Percentiles rank a stretch among this genome's conserved stretches.
phyloP scores from a whole-genome alignment of 2,888 invertebrate species.

The Ochropleura leucogaster region DNA sequence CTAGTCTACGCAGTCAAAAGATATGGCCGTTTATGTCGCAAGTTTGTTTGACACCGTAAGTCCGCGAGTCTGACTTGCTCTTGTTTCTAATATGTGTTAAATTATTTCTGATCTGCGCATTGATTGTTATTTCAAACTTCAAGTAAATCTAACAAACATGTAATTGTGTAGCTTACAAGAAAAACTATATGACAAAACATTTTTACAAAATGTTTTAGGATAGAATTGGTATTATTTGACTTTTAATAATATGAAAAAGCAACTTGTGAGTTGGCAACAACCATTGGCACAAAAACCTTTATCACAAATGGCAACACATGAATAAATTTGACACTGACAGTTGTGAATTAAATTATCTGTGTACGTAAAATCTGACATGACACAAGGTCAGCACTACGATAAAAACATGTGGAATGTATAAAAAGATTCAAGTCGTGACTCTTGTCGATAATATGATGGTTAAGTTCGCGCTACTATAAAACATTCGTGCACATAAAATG shows the following conservation, averaged over 20 bases:
- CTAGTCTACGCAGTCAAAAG: too few species aligned
- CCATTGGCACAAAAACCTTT: not conserved
- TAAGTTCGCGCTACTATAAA: slow-evolving; percentile 66
- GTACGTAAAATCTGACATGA: slow-evolving; percentile 43
- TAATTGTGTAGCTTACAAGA: not conserved
- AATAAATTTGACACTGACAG: slow-evolving; percentile 39
- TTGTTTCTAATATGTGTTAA: slow-evolving; percentile 3
- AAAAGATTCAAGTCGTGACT: slow-evolving; percentile 74
- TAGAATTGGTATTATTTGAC: not conserved
- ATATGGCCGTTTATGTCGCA: too few species aligned
- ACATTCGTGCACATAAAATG: slow-evolving; percentile 58
- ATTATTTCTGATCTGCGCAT: slow-evolving; percentile 23
- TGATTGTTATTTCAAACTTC: slow-evolving; percentile 4
- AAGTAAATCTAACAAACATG: slow-evolving; percentile 12
- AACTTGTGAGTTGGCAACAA: not conserved
- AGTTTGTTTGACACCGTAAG: too few species aligned
- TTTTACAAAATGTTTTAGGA: slow-evolving; percentile 1
- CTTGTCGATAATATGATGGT: slow-evolving; percentile 69
- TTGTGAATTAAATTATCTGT: slow-evolving; percentile 19
- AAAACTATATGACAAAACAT: not conserved
- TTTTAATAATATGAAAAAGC: not conserved
- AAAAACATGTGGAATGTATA: slow-evolving; percentile 86
- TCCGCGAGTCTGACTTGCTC: not conserved
- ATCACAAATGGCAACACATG: slow-evolving; percentile 25
- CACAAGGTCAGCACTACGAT: slow-evolving; percentile 72